Evolutionary conservation across 2,113 vertebrate genomes (phyloP).

Genomic region (Azemiops feae): DNA sequence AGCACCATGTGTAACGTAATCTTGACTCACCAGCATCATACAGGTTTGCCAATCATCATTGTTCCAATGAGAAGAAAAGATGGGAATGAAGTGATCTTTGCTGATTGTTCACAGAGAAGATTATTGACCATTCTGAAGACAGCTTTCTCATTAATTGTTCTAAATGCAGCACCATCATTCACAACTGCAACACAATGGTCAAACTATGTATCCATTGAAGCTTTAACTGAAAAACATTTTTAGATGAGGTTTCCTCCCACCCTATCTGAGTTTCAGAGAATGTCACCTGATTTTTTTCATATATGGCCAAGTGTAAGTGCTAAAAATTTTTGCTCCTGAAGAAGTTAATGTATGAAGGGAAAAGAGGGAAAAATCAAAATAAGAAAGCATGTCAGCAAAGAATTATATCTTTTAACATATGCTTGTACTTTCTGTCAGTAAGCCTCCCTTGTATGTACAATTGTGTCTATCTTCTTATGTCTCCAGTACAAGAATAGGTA

Average conservation of each 20-base stretch:
- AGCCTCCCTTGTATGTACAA: conserved; percentile 34
- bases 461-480: conserved; percentile 50
- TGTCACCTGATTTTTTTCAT: conserved; percentile 10
- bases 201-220: conserved; percentile 24
- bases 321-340: conserved; percentile 18
- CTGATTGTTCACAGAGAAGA: conserved; percentile 22
- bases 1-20: neutral
- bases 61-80: conserved; percentile 23
- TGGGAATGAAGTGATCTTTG: neutral
- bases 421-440: conserved; percentile 42
- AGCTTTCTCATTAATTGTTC: conserved; percentile 18
- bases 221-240: neutral
- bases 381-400: conserved; percentile 47
- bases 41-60: conserved; percentile 4
- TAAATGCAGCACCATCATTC: conserved; percentile 1
- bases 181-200: neutral
- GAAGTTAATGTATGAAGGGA: conserved; percentile 43
- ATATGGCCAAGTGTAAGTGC: neutral
- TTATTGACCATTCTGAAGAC: neutral
- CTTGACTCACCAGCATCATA: conserved; percentile 15
- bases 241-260: conserved; percentile 2
- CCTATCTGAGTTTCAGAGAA: conserved; percentile 12
- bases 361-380: conserved; percentile 45
- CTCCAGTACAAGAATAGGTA: conserved; percentile 47
- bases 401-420: conserved; percentile 43